Evolutionary conservation across 2,888 invertebrate species (phyloP).

Genomic region (Campoletis raptor): DNA sequence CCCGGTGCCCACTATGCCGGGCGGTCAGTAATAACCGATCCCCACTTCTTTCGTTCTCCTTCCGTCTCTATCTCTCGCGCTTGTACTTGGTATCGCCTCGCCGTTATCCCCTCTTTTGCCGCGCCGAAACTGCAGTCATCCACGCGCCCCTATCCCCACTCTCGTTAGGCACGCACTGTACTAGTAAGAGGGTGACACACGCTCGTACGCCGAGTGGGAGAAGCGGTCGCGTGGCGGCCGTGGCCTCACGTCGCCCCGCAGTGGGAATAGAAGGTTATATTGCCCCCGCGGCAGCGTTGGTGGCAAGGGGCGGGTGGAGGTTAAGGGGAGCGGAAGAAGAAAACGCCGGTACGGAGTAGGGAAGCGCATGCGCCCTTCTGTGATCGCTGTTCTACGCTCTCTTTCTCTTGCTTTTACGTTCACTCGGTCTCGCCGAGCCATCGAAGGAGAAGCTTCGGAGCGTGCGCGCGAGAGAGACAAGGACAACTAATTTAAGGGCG

Average conservation of each 20-base stretch:
- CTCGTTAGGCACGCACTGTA: conserved; percentile 78
- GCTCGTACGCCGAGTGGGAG: conserved; percentile 79
- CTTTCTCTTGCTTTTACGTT: conserved; percentile 34
- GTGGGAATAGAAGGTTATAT: conserved; percentile 36
- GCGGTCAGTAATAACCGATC: conserved; percentile 60
- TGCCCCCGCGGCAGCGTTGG: conserved; percentile 32
- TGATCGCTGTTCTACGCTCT: conserved; percentile 54
- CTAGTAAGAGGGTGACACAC: conserved; percentile 82
- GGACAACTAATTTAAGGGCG: conserved; percentile 9
- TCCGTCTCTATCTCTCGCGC: conserved; percentile 20
- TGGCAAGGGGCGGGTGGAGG: conserved; percentile 50
- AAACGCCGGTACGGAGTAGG: neutral
- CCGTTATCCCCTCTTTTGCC: conserved; percentile 37
- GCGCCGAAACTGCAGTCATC: conserved; percentile 66
- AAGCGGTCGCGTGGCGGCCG: conserved; percentile 83
- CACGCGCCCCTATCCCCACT: conserved; percentile 82
- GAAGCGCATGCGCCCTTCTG: conserved; percentile 55
- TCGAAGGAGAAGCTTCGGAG: neutral
- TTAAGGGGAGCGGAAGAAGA: neutral
- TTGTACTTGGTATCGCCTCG: neutral
- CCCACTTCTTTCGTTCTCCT: conserved; percentile 19
- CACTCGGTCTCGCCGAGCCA: conserved; percentile 13
- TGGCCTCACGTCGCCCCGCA: conserved; percentile 66
- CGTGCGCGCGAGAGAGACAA: conserved; percentile 45
- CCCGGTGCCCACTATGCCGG: conserved; percentile 8